These are phyloP conservation scores for Sminthurinus aureus DNA, from an alignment of 2,888 invertebrate genomes.

Conservation along the genomic window DNA sequence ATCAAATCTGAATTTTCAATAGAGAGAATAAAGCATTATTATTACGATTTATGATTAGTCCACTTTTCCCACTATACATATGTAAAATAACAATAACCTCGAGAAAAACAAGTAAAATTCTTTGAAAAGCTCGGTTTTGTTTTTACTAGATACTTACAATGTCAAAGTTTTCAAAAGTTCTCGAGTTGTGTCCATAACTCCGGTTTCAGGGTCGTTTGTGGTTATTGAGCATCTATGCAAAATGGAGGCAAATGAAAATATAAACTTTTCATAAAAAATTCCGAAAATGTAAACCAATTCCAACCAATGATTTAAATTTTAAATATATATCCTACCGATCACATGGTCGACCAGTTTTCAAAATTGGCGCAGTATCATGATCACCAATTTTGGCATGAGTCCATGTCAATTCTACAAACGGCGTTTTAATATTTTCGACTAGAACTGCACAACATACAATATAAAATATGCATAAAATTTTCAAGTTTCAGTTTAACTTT, in stretches of 20 bases:
- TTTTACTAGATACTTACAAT: too few species aligned
- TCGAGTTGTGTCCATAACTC: not conserved
- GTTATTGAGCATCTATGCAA: not conserved
- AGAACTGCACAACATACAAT: not conserved
- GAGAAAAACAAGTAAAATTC: not conserved
- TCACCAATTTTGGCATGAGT: constrained; percentile 8
- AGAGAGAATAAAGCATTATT: not conserved
- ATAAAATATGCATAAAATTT: not conserved
- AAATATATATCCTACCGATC: not conserved
- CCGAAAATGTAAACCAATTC: too few species aligned
- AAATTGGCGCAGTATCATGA: not conserved
- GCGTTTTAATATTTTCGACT: not conserved
- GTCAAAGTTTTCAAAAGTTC: not conserved
- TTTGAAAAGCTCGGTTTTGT: too few species aligned
- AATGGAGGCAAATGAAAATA: too few species aligned
- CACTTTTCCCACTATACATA: not conserved
- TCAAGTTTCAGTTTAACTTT: too few species aligned
- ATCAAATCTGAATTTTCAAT: not conserved
- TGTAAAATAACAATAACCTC: not conserved
- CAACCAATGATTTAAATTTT: not conserved
- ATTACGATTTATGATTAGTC: not conserved
- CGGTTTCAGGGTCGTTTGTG: not conserved
- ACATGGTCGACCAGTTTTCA: constrained; percentile 11
- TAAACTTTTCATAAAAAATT: too few species aligned
- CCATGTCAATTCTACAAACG: not conserved